Conservation (phyloP, 2,888 invertebrate species). For the Norana najaformis region DNA sequence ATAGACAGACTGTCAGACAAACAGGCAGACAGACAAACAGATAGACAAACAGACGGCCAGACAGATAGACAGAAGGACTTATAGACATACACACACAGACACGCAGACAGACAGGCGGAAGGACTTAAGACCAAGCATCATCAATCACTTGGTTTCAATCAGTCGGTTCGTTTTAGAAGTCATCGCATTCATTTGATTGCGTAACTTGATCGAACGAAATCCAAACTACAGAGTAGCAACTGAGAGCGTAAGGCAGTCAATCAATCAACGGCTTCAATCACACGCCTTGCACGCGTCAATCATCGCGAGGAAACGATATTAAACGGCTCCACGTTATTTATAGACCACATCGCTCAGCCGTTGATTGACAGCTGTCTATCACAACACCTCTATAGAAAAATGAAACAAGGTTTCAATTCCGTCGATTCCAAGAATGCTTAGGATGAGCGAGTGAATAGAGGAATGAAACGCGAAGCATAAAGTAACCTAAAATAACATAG, state of each 20-base stretch:
- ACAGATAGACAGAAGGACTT: not conserved
- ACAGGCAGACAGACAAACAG: not conserved
- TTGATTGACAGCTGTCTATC: slow-evolving; percentile 6
- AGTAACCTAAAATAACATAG: no score
- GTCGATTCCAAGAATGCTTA: not conserved
- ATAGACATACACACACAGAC: not conserved
- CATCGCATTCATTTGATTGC: not conserved
- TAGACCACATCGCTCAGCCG: not conserved
- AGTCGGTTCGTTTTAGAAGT: not conserved
- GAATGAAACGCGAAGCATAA: no score
- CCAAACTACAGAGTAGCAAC: no score
- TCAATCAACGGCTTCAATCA: not conserved
- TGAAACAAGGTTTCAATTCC: not conserved
- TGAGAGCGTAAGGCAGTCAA: not conserved
- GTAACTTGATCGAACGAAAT: no score
- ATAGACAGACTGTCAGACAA: not conserved
- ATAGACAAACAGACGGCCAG: not conserved
- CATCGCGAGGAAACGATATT: not conserved
- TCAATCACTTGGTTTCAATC: not conserved
- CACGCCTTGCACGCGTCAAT: not conserved
- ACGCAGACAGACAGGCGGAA: not conserved
- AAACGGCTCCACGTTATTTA: not conserved
- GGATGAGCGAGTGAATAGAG: not conserved
- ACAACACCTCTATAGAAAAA: not conserved
- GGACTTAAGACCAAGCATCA: not conserved